Base-by-base conservation (phyloP, 2,888 invertebrate species). In the Coelogynopora nodosa region DNA sequence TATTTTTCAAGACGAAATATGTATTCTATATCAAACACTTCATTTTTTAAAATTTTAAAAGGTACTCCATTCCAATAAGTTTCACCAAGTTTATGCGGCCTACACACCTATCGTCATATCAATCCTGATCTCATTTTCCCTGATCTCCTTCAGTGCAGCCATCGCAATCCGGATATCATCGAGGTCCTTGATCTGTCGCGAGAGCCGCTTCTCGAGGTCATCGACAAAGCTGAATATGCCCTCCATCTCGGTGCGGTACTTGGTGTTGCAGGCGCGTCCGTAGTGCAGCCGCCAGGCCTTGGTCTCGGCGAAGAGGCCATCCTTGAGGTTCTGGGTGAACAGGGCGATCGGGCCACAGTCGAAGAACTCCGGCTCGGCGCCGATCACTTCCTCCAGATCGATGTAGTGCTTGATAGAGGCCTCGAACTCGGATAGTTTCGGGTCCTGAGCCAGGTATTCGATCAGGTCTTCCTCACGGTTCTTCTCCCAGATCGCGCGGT, bases 71-170 rank as follows among this genome's bases (percentile, higher is more conserved):
- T n/a, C n/a, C n/a, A n/a, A n/a, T n/a, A n/a, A n/a, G n/a, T n/a
- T n/a, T n/a, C n/a, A n/a, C n/a, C n/a, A n/a, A n/a, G n/a, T n/a
- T n/a, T n/a, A n/a, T n/a, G n/a, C n/a, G n/a, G n/a, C n/a, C n/a
- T n/a, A n/a, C n/a, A n/a, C n/a, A n/a, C n/a, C n/a, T 87, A 98
- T 97, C 90, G 95, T 95, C 84, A 97, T 93, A 90, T 98, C 97
- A 94, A 97, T 96, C 89, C 96, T 96, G 18, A 97, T 96, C 92
- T 98, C 97, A 90, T 96, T 96, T 89, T 97, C 97, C 0, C 97
- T 5, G 1, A 85, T 85, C 67, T 85, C 85, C 85, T 95, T 95
- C 87, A 97, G 92, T 0, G 96, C 96, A 88, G 96, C 96, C 96
- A 98, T 97, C 86, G 97, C 95, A 89, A 95, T 94, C 86, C 97